Evolutionary conservation across 30 jellyfish, hydroid and myxozoan genomes (phyloP).

Genomic region (Clytia hemisphaerica): DNA sequence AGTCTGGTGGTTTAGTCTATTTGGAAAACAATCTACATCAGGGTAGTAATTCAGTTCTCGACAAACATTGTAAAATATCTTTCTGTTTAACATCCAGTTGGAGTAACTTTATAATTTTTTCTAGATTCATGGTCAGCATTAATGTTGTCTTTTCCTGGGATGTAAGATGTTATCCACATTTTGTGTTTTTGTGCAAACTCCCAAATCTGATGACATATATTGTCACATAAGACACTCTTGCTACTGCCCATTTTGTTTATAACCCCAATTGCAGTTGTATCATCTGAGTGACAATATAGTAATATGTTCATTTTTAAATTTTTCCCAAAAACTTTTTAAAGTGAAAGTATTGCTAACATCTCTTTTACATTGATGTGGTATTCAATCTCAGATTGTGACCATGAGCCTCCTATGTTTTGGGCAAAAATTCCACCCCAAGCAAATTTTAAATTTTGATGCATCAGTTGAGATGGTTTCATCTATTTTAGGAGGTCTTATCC

Average conservation of each 20-base stretch:
- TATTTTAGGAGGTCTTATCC: constrained; percentile 7
- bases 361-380: constrained; percentile 29
- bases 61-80: no score
- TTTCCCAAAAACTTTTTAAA: neutral
- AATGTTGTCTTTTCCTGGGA: constrained; percentile 35
- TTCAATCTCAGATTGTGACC: constrained; percentile 32
- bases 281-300: constrained; percentile 40
- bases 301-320: constrained; percentile 28
- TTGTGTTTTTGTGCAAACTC: constrained; percentile 20
- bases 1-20: constrained; percentile 20
- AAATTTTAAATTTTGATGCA: constrained; percentile 43
- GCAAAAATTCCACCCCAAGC: constrained; percentile 47
- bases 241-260: constrained; percentile 49
- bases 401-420: constrained; percentile 25
- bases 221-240: constrained; percentile 12
- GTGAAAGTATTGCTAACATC: constrained; percentile 26
- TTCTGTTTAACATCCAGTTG: constrained; percentile 39
- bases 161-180: constrained; percentile 32
- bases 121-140: constrained; percentile 39
- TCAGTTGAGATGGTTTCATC: constrained; percentile 28
- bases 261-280: constrained; percentile 45
- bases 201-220: constrained; percentile 15
- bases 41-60: no score
- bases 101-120: no score
- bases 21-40: constrained; percentile 12